Conservation (phyloP, 1,140 invertebrate species). For the Drosophila lacertosa region DNA sequence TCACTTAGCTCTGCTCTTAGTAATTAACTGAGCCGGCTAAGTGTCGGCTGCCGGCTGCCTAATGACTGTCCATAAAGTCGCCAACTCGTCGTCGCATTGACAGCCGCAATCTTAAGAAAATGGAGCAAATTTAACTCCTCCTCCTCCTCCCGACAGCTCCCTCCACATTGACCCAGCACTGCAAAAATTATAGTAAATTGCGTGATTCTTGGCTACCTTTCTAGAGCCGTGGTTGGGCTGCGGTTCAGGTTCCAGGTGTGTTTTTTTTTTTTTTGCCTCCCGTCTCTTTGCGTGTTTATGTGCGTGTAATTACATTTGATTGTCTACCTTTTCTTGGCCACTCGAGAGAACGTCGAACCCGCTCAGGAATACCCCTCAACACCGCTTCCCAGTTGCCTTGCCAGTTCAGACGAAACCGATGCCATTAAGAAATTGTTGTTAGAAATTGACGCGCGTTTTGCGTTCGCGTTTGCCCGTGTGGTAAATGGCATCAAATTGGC, state of each 20-base stretch:
- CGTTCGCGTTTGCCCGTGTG: conserved; percentile 30
- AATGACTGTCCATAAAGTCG: conserved; percentile 77
- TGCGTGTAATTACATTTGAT: conserved; percentile 82
- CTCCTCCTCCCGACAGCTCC: background rate
- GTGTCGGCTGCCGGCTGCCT: conserved; percentile 71
- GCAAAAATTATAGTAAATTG: conserved; percentile 80
- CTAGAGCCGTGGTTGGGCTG: background rate
- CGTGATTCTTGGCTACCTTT: conserved; percentile 69
- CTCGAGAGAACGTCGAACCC: conserved; percentile 55
- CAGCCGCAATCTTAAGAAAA: conserved; percentile 67
- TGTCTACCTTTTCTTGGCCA: conserved; percentile 61
- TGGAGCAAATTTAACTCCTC: conserved; percentile 48
- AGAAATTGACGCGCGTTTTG: conserved; percentile 43
- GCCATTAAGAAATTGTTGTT: conserved; percentile 44
- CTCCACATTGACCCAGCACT: background rate
- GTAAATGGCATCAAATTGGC: conserved; percentile 79
- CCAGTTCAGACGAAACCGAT: background rate
- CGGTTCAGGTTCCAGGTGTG: conserved; percentile 43
- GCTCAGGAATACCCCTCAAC: background rate
- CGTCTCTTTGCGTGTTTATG: conserved; percentile 72
- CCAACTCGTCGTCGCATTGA: conserved; percentile 61
- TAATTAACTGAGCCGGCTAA: conserved; percentile 72
- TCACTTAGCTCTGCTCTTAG: conserved; percentile 51
- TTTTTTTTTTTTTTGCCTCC: conserved; percentile 28
- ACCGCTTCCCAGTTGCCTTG: no score